Base-by-base conservation (phyloP, 2,888 invertebrate species). In the Leucophenga montana region DNA sequence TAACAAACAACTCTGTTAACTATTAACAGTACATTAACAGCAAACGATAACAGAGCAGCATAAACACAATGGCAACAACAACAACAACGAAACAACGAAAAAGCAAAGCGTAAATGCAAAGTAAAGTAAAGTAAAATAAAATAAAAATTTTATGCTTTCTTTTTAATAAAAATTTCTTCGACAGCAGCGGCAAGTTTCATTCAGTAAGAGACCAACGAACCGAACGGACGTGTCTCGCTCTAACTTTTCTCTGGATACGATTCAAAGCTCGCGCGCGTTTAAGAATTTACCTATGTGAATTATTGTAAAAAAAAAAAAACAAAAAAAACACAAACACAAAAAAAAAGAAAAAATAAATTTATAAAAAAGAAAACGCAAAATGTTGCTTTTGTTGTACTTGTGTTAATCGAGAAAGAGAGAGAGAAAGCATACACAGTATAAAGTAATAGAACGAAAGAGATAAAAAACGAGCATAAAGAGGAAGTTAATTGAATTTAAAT, bases 151-250 rank as follows among this genome's bases (percentile, higher is more conserved):
- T 57, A 77, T 83, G 84, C 85, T 85, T 85, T 85, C 85, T 85
- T 85, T 85, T 84, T 80, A 78, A 79, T 79, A 79, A 77, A 80
- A 85, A 86, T 86, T 86, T 86, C 86, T 86, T 86, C 82, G 77
- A 78, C 78, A 78, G 78, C 75, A 71, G 77, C 77, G 39, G 77
- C 77, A 77, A 85, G 80, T 81, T 85, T 86, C 86, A 86, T 86
- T 86, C 85, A 85, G 83, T 85, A 79, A 77, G 77, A 78, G 84
- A 81, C 86, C 79, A 79, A 80, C 78, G 78, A 77, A 75, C 77
- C 77, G 75, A 76, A 71, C 82, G 81, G 85, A 85, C 84, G 85
- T 78, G 77, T 77, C 76, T 77, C 73, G 75, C 71, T 75, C 73
- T 20, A 18, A 0, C 9, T 54, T 22, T 18, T 11, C 13, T 13